A percentile compares a stretch with the other conserved stretches of the same genome.
Conservation (phyloP, 2,113 vertebrate species). For the Vanacampus margaritifer region DNA sequence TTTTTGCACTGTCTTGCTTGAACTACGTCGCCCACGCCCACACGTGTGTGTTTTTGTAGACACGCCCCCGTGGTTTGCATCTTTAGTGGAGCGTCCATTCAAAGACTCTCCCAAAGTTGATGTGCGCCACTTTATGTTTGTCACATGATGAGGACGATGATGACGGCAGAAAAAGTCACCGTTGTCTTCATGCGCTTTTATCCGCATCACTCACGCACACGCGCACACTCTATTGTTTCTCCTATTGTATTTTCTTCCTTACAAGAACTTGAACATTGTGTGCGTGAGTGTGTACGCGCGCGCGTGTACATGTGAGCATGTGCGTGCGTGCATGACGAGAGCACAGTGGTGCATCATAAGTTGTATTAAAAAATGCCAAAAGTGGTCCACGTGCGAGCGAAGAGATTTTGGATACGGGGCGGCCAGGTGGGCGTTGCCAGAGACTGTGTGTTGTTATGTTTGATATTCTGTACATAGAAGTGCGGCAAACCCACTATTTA, state of each 20-base stretch:
- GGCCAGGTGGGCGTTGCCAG: too few relatives aligned
- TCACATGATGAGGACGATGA: not conserved
- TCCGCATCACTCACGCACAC: not conserved
- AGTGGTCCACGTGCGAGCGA: not conserved
- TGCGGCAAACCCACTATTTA: slow-evolving; percentile 57
- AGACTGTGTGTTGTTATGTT: not conserved
- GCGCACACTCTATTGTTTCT: not conserved
- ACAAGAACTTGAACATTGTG: not conserved
- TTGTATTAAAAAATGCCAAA: not conserved
- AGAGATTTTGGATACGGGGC: not conserved
- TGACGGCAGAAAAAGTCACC: not conserved
- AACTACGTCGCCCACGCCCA: slow-evolving; percentile 18
- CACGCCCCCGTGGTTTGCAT: not conserved
- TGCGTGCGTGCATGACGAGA: not conserved
- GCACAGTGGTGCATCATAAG: not conserved
- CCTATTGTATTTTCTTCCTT: too few relatives aligned
- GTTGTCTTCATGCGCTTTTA: not conserved
- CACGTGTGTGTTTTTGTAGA: slow-evolving; percentile 4
- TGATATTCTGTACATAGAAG: slow-evolving; percentile 53
- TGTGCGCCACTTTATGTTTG: not conserved
- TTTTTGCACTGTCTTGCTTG: slow-evolving; percentile 49
- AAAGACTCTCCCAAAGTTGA: not conserved
- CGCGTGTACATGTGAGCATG: not conserved
- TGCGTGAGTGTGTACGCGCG: not conserved
- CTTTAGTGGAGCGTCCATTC: slow-evolving; percentile 4